A percentile compares a stretch with the other conserved stretches of the same genome.
phyloP scores from a whole-genome alignment of 2,113 vertebrate species.

The Embiotoca jacksoni region DNA sequence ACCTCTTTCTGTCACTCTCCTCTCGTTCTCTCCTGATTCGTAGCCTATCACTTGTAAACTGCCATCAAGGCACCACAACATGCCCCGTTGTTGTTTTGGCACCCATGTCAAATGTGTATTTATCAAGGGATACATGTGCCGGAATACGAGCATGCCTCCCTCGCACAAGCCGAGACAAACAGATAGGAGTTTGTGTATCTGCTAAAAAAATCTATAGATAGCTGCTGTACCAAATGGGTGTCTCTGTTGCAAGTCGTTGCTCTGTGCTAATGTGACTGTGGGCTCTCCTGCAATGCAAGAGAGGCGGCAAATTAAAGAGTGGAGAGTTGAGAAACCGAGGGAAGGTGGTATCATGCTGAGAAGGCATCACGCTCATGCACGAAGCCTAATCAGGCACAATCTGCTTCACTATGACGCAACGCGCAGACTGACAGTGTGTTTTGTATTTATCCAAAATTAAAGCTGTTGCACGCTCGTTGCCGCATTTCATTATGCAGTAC shows the following conservation, averaged over 20 bases:
- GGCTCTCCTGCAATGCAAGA: slow-evolving; percentile 52
- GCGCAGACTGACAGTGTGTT: slow-evolving; percentile 22
- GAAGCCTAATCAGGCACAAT: slow-evolving; percentile 64
- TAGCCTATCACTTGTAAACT: slow-evolving; percentile 60
- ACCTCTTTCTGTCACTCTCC: slow-evolving; percentile 3
- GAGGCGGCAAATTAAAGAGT: slow-evolving; percentile 25
- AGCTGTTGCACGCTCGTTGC: slow-evolving; percentile 48
- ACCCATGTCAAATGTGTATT: slow-evolving; percentile 39
- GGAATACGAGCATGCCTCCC: slow-evolving; percentile 18
- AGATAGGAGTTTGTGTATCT: slow-evolving; percentile 42
- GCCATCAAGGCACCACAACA: slow-evolving; percentile 19
- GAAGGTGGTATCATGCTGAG: slow-evolving; percentile 57
- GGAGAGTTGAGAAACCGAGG: slow-evolving; percentile 50
- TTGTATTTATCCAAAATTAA: slow-evolving; percentile 62
- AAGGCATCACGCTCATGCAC: slow-evolving; percentile 56
- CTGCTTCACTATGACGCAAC: slow-evolving; percentile 52
- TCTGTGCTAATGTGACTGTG: slow-evolving; percentile 56
- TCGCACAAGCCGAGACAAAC: slow-evolving; percentile 51
- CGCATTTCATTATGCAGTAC: slow-evolving; percentile 55
- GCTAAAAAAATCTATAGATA: slow-evolving; percentile 62
- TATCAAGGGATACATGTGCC: slow-evolving; percentile 7
- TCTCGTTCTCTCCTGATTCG: slow-evolving; percentile 30
- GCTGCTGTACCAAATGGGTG: slow-evolving; percentile 35
- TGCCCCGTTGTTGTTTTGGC: slow-evolving; percentile 36
- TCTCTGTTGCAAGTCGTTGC: slow-evolving; percentile 44